Evolutionary conservation across 2,113 vertebrate genomes (phyloP), one percentile per base, ranked within the genome.

Genomic region (Mesembrinibis cayennensis): DNA sequence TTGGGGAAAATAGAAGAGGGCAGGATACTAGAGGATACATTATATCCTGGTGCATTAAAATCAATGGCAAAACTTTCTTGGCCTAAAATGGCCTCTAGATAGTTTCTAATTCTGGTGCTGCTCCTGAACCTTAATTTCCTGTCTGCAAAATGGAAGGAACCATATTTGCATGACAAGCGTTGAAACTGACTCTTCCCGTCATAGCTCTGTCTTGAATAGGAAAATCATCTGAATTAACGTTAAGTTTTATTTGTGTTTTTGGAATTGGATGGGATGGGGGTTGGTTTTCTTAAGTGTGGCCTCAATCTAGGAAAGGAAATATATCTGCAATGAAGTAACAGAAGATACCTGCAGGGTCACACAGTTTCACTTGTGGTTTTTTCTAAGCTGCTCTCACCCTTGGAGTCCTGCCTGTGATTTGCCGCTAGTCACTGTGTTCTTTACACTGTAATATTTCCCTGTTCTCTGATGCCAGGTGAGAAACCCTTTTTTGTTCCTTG

Each of bases 1-100:
- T 93, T 91, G 85, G 92, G 82, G 76, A 78, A 95, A 95, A 94
- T 91, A 93, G 38, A 80, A 95, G 92, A 72, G 72, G 92, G 86
- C 69, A 81, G 26, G 72, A 40, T 89, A 89, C 87, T 74, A 58
- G 56, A 94, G 76, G 62, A 77, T 93, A 81, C 6, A 2, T 81
- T 90, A 20, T 83, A 95, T 82, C 87, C 87, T 63, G 52, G 56
- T 84, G 47, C 73, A 67, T 84, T 95, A 89, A 92, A 93, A 95
- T 87, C 82, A 87, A 15, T 82, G 66, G 69, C 69, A 96, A 95
- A 95, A 89, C 52, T 89, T 95, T 59, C 66, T 85, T 91, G 73
- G 36, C 44, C 89, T 92, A 82, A 89, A 90, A 93, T 72, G 70
- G 49, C 83, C 86, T 92, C 80, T 89, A 76, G 92, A 42, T 56